Base-by-base conservation (phyloP, 2,113 vertebrate species). In the Pteronura brasiliensis region DNA sequence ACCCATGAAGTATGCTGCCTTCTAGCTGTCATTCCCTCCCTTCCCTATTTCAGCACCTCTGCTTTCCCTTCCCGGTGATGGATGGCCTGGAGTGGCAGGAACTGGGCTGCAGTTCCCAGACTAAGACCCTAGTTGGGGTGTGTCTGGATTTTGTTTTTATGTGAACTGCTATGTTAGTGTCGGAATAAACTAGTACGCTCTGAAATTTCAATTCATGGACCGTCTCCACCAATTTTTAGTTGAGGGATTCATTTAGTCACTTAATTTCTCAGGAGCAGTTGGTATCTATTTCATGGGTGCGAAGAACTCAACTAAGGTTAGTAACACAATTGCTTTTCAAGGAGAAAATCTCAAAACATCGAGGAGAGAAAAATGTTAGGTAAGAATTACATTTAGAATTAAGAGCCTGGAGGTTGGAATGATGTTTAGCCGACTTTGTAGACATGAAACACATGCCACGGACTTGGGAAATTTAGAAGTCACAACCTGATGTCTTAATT, bases 11-110 rank as follows among this genome's bases (percentile, higher is more conserved):
- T 63, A 71, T 29, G 23, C n/a, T 55, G 7, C 18, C 57, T 39
- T 67, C 25, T 44, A 20, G 21, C 3, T 8, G 25, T 5, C 7
- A 4, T 31, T 36, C 13, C 8, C 1, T 34, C 29, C 2, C 20
- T 25, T 59, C 59, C 4, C 0, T 55, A 3, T 42, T 69, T 27
- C 25, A 18, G 36, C 36, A 59, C 39, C 13, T 83, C 34, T 17
- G 10, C 9, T 31, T 8, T 85, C 36, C 36, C 39, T 65, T n/a
- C 20, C 6, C 0, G 1, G 4, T 14, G 79, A 11, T 0, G 0
- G 27, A 61, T n/a, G 49, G 27, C 15, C 11, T 61, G 31, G 34
- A 61, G 13, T 10, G 29, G 87, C 55, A 80, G 21, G 31, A 25
- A 17, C 31, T 2, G 17, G 15, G 34, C 1, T 42, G 44, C 7